A percentile compares a stretch with the other conserved stretches of the same genome.
Conservation (phyloP, 2,888 invertebrate species). For the Pollenia labialis region DNA sequence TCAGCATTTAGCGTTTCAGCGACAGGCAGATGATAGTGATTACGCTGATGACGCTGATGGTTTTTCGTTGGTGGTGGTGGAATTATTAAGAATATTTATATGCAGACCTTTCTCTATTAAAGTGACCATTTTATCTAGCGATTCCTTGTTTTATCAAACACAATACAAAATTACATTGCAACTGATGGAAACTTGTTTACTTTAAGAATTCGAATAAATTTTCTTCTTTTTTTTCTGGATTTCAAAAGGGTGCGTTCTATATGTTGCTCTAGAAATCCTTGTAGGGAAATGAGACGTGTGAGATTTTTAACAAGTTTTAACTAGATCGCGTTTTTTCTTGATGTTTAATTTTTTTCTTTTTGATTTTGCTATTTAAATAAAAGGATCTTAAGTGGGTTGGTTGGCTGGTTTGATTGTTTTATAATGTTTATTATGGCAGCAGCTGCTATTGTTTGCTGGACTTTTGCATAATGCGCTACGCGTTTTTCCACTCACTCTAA, state of each 20-base stretch:
- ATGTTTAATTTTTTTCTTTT: background rate
- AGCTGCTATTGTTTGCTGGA: slow-evolving; percentile 62
- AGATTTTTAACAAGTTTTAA: slow-evolving; percentile 73
- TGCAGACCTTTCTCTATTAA: slow-evolving; percentile 10
- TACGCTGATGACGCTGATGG: slow-evolving; percentile 10
- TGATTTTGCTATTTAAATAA: slow-evolving; percentile 16
- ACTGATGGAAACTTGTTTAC: slow-evolving; percentile 47
- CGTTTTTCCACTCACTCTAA: slow-evolving; percentile 49
- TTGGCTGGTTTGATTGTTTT: slow-evolving; percentile 64
- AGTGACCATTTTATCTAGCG: slow-evolving; percentile 68
- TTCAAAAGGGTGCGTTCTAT: slow-evolving; percentile 59
- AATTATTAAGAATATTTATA: slow-evolving; percentile 1
- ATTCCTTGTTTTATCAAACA: slow-evolving; percentile 20
- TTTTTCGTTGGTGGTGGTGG: slow-evolving; percentile 52
- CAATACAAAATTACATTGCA: slow-evolving; percentile 42
- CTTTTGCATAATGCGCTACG: slow-evolving; percentile 53
- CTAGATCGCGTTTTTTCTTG: slow-evolving; percentile 52
- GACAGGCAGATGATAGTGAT: slow-evolving; percentile 41
- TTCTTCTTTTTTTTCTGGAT: slow-evolving; percentile 40
- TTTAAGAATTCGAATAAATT: slow-evolving; percentile 34
- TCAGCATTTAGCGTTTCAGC: slow-evolving; percentile 34
- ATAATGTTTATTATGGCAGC: slow-evolving; percentile 64
- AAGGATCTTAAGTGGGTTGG: slow-evolving; percentile 71
- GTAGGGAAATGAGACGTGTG: slow-evolving; percentile 70
- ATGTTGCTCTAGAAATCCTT: slow-evolving; percentile 44